A percentile compares a stretch with the other conserved stretches of the same genome.
Evolutionary conservation across 1,140 invertebrate species (phyloP).

Genomic region (Lepidotrigona ventralis): DNA sequence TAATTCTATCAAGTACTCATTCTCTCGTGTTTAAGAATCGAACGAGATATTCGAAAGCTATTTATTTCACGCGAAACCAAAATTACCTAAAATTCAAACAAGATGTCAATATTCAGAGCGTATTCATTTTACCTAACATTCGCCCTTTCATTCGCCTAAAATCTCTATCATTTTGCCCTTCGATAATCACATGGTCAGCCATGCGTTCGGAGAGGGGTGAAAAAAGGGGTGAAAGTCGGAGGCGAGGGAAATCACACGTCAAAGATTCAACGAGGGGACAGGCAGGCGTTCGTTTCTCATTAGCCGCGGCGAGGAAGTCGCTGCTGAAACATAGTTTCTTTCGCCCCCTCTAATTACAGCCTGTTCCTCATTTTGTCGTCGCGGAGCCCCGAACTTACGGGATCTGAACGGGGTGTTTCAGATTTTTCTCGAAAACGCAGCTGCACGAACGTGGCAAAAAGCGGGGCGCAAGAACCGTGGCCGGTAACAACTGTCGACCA

Average conservation of each 20-base stretch:
- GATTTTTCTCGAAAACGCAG: constrained; percentile 55
- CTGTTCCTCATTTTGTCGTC: background rate
- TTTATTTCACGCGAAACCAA: too few species aligned
- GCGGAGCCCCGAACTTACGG: background rate
- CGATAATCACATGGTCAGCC: background rate
- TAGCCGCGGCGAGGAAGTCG: background rate
- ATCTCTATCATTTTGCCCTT: background rate
- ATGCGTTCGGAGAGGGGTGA: too few species aligned
- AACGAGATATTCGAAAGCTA: too few species aligned
- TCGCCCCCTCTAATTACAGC: constrained; percentile 22
- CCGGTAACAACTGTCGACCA: constrained; percentile 64
- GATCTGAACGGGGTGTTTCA: background rate
- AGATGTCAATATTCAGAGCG: background rate
- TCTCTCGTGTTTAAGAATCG: background rate
- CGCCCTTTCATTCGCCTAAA: background rate
- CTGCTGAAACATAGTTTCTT: constrained; percentile 13
- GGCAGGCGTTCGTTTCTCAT: constrained; percentile 20
- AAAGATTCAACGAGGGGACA: background rate
- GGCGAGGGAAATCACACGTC: background rate
- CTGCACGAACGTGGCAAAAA: constrained; percentile 49
- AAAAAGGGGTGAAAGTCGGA: background rate
- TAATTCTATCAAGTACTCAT: background rate
- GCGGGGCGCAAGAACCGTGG: constrained; percentile 52
- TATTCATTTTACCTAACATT: background rate
- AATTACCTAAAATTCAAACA: background rate